Evolutionary conservation across 2,888 invertebrate species (phyloP), one percentile per base, ranked within the genome.

Genomic region (Cloeon dipterum): DNA sequence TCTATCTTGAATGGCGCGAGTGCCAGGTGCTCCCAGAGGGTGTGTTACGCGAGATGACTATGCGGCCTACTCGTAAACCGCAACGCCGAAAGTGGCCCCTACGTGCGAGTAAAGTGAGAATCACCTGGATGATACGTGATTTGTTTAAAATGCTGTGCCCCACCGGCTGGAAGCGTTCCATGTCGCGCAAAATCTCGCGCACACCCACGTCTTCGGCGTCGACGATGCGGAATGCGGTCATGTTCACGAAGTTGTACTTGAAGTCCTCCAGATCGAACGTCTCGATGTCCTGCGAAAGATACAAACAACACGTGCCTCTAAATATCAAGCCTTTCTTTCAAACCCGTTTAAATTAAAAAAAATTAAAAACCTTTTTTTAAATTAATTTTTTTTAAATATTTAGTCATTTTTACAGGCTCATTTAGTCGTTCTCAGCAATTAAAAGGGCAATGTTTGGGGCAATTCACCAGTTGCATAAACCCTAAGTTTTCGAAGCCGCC

Each of bases 241-340:
- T 70, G 54, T 76, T 77, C 43, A 75, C 74, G 49, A 70, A 73
- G 54, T 76, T 76, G 58, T 76, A 73, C 52, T 73, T 70, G 57
- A 74, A 77, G 52, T 71, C 71, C 52, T 72, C 71, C 43, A 71
- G 57, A 52, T 71, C 70, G 52, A 69, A 70, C 41, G 68, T 66
- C 52, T 71, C 70, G 46, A 71, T 63, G 54, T 71, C 68, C 64
- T 64, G 47, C 3, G 44, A 44, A 26, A 35, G 36, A 36, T 26
- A 35, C 20, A 20, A 36, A 39, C n/a, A n/a, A n/a, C n/a, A n/a
- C n/a, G n/a, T n/a, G n/a, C n/a, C n/a, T n/a, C n/a, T n/a, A n/a
- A n/a, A n/a, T n/a, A n/a, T n/a, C n/a, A n/a, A n/a, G 32, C 40
- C 16, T 19, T 8, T 29, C 8, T 4, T 13, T 5, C 11, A 34